Base-by-base conservation (phyloP, 1,140 invertebrate genomes). In the Hyles euphorbiae region DNA sequence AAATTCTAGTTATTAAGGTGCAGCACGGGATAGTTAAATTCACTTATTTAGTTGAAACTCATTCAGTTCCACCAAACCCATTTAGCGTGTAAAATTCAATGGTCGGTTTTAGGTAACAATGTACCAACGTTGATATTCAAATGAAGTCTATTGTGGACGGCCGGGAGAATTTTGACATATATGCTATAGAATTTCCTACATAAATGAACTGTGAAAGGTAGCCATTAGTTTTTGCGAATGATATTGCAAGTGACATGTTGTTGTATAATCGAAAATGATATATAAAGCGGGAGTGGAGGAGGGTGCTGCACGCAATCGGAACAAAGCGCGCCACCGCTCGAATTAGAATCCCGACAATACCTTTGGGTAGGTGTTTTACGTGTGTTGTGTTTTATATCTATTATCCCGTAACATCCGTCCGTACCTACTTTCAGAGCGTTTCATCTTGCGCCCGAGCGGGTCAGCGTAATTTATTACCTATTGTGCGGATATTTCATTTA, bases 401-500 rank as follows among this genome's bases (percentile, higher is more conserved):
- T 81, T 75, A 78, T 72, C 70, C 76, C 60, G 63, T 67, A 66
- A 72, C 76, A 77, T 78, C 75, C 74, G 69, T 70, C 65, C 60
- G 71, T 70, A 65, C 68, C 69, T 78, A 76, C 75, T 76, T 72
- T 76, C 63, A 73, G 78, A 81, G 70, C 80, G 76, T 81, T 86
- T 81, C 83, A 86, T 84, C 80, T 84, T 83, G 74, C 74, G 74
- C 74, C 78, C 76, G 62, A 72, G 70, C 78, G 80, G 83, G 83
- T 82, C 77, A 84, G 80, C 61, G 81, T 87, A 85, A 87, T 87
- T 87, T 85, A 87, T 87, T 85, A 87, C 82, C 82, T 87, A 87
- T 87, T 87, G 83, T 87, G 79, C 68, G 82, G 74, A 87, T 87
- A 87, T 87, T 87, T 87, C 83, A 87, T 87, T 87, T 83, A 87